A percentile compares a stretch with the other conserved stretches of the same genome.
Conservation (phyloP, 2,888 invertebrate genomes). For the Polylopha cassiicola region DNA sequence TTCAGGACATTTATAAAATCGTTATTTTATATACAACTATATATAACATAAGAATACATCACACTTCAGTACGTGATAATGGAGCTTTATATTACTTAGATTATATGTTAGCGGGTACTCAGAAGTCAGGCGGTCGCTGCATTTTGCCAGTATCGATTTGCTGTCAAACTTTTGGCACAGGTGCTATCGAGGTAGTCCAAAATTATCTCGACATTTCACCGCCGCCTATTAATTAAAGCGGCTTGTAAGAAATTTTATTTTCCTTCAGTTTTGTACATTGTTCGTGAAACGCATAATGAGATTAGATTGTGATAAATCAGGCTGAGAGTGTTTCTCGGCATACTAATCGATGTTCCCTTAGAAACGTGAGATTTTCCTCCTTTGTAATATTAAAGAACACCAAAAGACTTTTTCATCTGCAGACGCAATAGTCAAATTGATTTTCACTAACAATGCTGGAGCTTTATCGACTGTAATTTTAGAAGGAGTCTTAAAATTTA, state of each 20-base stretch:
- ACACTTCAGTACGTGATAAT: too few species aligned
- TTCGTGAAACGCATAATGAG: constrained; percentile 9
- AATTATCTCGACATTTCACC: constrained; percentile 63
- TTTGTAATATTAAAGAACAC: constrained; percentile 4
- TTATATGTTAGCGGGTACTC: constrained; percentile 1
- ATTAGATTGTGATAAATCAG: constrained; percentile 18
- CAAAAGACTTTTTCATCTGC: too few species aligned
- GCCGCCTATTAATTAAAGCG: constrained; percentile 55
- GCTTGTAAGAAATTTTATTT: constrained; percentile 32
- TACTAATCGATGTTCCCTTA: constrained; percentile 7
- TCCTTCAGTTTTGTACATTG: constrained; percentile 10
- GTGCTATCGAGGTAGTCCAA: constrained; percentile 47
- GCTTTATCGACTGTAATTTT: too few species aligned
- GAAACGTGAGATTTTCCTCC: neutral
- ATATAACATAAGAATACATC: too few species aligned
- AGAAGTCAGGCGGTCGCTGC: constrained; percentile 21
- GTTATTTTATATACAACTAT: too few species aligned
- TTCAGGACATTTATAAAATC: too few species aligned
- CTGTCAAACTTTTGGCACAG: constrained; percentile 51
- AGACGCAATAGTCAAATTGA: too few species aligned
- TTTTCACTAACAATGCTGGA: too few species aligned
- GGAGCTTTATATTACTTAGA: too few species aligned
- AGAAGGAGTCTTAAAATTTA: too few species aligned
- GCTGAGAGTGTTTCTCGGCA: constrained; percentile 12
- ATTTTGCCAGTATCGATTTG: constrained; percentile 49